These are phyloP conservation scores for Adrianichthys oophorus DNA, from an alignment of 2,797 vertebrate genomes.

Conservation along the genomic window DNA sequence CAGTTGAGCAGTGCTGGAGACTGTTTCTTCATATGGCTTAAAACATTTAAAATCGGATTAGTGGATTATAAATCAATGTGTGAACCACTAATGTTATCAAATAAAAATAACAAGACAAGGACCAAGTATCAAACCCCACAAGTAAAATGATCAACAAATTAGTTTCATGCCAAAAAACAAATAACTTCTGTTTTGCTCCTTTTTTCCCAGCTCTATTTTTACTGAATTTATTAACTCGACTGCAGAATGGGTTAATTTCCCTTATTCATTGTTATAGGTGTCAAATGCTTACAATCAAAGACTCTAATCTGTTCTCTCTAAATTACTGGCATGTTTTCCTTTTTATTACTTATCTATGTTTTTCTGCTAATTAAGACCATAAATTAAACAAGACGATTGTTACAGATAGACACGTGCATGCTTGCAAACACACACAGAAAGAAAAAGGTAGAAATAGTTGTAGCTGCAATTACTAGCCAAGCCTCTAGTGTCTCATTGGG, in stretches of 20 bases:
- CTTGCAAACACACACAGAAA: slow-evolving; percentile 11
- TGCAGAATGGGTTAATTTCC: too few species aligned
- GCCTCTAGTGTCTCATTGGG: slow-evolving; percentile 97
- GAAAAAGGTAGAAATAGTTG: slow-evolving; percentile 64
- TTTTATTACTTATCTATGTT: slow-evolving; percentile 71
- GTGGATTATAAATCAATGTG: too few species aligned
- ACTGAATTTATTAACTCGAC: slow-evolving; percentile 29
- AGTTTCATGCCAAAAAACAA: too few species aligned
- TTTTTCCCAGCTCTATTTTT: slow-evolving; percentile 19
- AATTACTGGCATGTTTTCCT: slow-evolving; percentile 44
- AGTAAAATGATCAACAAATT: too few species aligned
- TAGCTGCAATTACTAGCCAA: slow-evolving; percentile 90
- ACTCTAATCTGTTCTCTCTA: slow-evolving; percentile 43
- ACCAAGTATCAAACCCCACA: too few species aligned
- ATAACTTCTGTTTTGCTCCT: background rate
- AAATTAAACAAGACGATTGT: slow-evolving; percentile 79
- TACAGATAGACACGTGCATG: slow-evolving; percentile 15
- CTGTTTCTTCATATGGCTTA: too few species aligned
- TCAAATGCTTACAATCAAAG: slow-evolving; percentile 44
- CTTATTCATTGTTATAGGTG: slow-evolving; percentile 37
- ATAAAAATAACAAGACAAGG: too few species aligned
- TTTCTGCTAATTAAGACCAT: slow-evolving; percentile 92
- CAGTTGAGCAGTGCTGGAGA: too few species aligned
- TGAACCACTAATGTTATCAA: too few species aligned
- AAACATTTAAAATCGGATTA: too few species aligned